Conservation (phyloP, 1,140 invertebrate genomes). For the Monochamus saltuarius region DNA sequence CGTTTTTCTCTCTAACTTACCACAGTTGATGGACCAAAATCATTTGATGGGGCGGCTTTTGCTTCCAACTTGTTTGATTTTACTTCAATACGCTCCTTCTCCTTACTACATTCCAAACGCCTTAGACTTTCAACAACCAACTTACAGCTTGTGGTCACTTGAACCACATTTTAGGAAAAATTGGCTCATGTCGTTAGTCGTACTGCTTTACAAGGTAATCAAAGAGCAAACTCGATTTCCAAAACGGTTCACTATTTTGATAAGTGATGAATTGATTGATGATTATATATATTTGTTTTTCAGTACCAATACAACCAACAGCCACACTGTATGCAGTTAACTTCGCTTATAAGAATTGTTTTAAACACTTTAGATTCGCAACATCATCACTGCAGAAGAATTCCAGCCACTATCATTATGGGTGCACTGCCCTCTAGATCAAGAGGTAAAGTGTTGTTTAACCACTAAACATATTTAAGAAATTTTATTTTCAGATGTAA, state of each 20-base stretch:
- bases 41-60: conserved; percentile 86
- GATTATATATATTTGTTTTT: too few species aligned
- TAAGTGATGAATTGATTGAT: too few species aligned
- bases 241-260: not conserved
- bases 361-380: conserved; percentile 91
- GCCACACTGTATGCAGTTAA: conserved; percentile 76
- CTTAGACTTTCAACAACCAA: conserved; percentile 60
- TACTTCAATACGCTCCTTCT: conserved; percentile 87
- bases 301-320: conserved; percentile 89
- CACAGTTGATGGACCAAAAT: conserved; percentile 93
- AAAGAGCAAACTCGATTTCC: not conserved
- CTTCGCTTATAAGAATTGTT: conserved; percentile 85
- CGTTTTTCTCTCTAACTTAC: conserved; percentile 89
- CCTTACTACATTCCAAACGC: conserved; percentile 60
- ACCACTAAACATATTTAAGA: not conserved
- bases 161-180: conserved; percentile 81
- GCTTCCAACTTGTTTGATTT: conserved; percentile 78
- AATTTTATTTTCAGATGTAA: conserved; percentile 60
- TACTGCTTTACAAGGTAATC: conserved; percentile 92
- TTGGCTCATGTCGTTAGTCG: conserved; percentile 92
- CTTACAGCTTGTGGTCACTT: conserved; percentile 85
- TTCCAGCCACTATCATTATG: conserved; percentile 75
- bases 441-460: conserved; percentile 58
- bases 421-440: conserved; percentile 66
- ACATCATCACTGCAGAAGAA: conserved; percentile 81